Percentiles rank a stretch among this genome's conserved stretches.
Conservation (phyloP, 2,888 invertebrate species). For the Drosophila subsilvestris region DNA sequence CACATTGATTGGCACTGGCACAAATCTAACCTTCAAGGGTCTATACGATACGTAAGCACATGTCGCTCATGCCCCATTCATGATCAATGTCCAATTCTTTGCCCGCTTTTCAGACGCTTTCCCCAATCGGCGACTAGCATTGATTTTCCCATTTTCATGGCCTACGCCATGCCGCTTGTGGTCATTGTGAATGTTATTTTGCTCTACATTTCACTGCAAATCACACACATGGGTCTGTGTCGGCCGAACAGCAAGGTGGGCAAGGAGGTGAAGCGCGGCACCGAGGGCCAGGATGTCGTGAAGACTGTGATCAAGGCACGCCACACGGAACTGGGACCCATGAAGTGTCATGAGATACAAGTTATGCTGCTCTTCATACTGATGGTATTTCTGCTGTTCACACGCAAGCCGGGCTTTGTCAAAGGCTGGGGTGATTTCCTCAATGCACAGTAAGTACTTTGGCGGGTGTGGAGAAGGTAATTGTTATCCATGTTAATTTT, state of each 20-base stretch:
- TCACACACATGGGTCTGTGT: constrained; percentile 77
- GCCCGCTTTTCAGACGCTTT: constrained; percentile 66
- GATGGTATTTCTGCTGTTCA: constrained; percentile 92
- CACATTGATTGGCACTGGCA: constrained; percentile 90
- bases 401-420: constrained; percentile 92
- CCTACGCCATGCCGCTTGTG: constrained; percentile 64
- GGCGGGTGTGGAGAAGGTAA: background rate
- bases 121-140: constrained; percentile 63
- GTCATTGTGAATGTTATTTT: constrained; percentile 47
- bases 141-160: constrained; percentile 69
- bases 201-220: constrained; percentile 61
- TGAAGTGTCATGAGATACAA: constrained; percentile 89
- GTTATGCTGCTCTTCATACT: constrained; percentile 89
- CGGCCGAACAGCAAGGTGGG: constrained; percentile 59
- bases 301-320: constrained; percentile 81
- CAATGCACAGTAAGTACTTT: constrained; percentile 52
- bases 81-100: background rate
- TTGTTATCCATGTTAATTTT: no score
- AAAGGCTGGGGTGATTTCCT: constrained; percentile 90
- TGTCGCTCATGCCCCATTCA: background rate
- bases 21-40: constrained; percentile 92
- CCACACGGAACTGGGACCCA: constrained; percentile 89
- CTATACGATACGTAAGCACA: constrained; percentile 86
- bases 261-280: constrained; percentile 79
- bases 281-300: constrained; percentile 87